Evolutionary conservation across 1,140 invertebrate genomes (phyloP).

Genomic region (Macrobrachium rosenbergii): DNA sequence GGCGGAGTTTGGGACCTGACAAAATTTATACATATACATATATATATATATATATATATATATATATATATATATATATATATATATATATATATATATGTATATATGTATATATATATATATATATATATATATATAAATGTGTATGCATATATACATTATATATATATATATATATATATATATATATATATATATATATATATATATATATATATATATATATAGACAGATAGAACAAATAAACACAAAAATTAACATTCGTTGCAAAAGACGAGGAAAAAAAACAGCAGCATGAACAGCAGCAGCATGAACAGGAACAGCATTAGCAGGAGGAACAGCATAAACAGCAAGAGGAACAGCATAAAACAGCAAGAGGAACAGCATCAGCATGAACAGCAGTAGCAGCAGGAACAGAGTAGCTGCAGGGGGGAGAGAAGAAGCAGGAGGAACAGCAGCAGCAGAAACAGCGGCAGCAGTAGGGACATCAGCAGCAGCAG

Average conservation of each 20-base stretch:
- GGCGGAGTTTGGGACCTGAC: neutral
- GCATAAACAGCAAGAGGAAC: neutral
- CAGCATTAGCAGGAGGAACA: neutral
- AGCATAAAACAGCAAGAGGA: neutral
- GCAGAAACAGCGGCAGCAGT: neutral
- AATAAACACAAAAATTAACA: no score
- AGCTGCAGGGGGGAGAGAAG: neutral
- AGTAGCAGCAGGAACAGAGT: neutral
- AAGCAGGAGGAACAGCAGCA: neutral
- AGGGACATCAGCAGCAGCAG: constrained; percentile 3
- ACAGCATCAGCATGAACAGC: neutral
- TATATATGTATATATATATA: constrained; percentile 23
- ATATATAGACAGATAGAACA: no score
- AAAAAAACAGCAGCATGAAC: no score
- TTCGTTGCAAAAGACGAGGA: no score
- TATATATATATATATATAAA: constrained; percentile 9
- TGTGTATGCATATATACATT: no score
- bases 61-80: constrained; percentile 23
- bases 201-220: neutral
- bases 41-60: constrained; percentile 27
- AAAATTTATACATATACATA: constrained; percentile 4
- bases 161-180: neutral
- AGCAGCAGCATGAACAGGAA: neutral
- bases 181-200: neutral
- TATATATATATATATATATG: constrained; percentile 25